phyloP scores from a whole-genome alignment of 2,888 invertebrate genomes.

The Phengaris alcon region DNA sequence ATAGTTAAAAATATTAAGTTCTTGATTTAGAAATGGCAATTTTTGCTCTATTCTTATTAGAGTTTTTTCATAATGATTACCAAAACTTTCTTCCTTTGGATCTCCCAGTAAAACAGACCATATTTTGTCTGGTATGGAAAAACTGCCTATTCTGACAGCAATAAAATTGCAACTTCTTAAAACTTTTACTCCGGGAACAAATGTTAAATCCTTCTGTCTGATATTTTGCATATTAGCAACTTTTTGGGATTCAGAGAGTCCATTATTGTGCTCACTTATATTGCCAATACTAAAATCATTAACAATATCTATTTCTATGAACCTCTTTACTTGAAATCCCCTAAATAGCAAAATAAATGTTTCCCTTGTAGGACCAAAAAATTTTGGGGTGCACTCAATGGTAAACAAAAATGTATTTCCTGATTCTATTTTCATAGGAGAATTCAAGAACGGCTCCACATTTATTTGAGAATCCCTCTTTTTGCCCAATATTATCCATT shows the following conservation, averaged over 20 bases:
- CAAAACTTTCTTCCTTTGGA: constrained; percentile 54
- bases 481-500: constrained; percentile 73
- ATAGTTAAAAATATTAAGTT: constrained; percentile 80
- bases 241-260: constrained; percentile 43
- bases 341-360: constrained; percentile 80
- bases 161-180: constrained; percentile 80
- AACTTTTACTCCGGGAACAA: constrained; percentile 77
- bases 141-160: constrained; percentile 69
- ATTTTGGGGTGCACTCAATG: constrained; percentile 78
- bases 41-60: constrained; percentile 59
- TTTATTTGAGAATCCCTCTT: constrained; percentile 75
- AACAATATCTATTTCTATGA: constrained; percentile 75
- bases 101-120: constrained; percentile 67
- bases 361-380: constrained; percentile 81
- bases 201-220: constrained; percentile 44
- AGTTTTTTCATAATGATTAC: constrained; percentile 55
- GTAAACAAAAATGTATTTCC: constrained; percentile 60
- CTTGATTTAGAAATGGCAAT: constrained; percentile 74
- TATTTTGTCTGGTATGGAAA: constrained; percentile 70
- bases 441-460: constrained; percentile 60
- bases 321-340: constrained; percentile 80
- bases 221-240: constrained; percentile 51
- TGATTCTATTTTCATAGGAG: constrained; percentile 59
- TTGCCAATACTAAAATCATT: constrained; percentile 42
- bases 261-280: constrained; percentile 17